These are phyloP conservation scores for Notoglanidium macrostoma DNA, from an alignment of 2,797 vertebrate genomes.

Conservation along the genomic window DNA sequence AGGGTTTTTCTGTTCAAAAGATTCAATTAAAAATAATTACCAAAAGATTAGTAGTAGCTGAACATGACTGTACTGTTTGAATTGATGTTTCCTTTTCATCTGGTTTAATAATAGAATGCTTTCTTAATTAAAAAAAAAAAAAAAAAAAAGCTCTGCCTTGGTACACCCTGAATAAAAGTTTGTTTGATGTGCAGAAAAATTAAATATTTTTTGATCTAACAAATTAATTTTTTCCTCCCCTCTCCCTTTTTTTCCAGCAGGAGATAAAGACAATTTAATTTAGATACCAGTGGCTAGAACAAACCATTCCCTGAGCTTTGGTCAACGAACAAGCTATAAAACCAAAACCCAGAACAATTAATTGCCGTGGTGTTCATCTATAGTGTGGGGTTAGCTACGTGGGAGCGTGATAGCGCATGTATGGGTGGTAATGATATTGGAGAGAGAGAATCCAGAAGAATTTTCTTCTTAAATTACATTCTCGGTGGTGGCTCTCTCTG, in stretches of 20 bases:
- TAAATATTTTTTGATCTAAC: constrained; percentile 83
- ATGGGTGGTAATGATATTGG: constrained; percentile 56
- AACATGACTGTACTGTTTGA: constrained; percentile 82
- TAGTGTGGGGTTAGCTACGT: constrained; percentile 39
- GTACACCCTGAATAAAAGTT: constrained; percentile 80
- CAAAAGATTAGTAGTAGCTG: constrained; percentile 85
- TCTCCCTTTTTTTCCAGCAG: constrained; percentile 62
- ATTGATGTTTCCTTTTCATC: constrained; percentile 87
- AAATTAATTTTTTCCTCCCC: constrained; percentile 77
- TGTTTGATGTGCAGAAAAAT: constrained; percentile 84
- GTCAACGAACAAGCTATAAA: constrained; percentile 64
- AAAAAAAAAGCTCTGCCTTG: constrained; percentile 64
- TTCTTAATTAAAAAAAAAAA: constrained; percentile 80
- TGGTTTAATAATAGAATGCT: constrained; percentile 83
- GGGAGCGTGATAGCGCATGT: constrained; percentile 57
- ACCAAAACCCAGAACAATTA: constrained; percentile 67
- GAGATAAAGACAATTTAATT: constrained; percentile 87
- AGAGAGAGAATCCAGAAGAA: constrained; percentile 46
- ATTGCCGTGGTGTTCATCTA: constrained; percentile 60
- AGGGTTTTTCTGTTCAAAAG: constrained; percentile 86
- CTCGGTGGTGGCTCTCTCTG: constrained; percentile 54
- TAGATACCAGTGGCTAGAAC: constrained; percentile 77
- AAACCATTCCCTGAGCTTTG: constrained; percentile 65
- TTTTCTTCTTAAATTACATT: constrained; percentile 62
- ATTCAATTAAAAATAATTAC: constrained; percentile 91